Conservation (phyloP, 1,140 invertebrate genomes). For the Euschistus heros region DNA sequence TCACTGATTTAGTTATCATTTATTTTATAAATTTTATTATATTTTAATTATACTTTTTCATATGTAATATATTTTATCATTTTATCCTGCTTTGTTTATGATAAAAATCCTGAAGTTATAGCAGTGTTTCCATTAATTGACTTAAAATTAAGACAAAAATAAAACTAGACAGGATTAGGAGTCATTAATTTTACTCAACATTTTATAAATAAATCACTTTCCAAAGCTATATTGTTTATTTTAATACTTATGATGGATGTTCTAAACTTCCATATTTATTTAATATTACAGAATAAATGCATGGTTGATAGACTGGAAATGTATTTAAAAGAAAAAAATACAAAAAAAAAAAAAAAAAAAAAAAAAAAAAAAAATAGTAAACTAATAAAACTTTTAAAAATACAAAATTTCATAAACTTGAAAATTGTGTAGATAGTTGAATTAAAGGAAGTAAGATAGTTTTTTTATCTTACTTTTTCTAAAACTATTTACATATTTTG, state of each 20-base stretch:
- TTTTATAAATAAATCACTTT: background rate
- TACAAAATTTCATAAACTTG: background rate
- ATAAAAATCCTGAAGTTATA: background rate
- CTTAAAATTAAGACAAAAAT: background rate
- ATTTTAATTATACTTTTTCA: slow-evolving; percentile 11
- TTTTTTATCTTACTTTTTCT: slow-evolving; percentile 4
- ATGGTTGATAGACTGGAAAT: too few species aligned
- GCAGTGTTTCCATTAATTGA: slow-evolving; percentile 3
- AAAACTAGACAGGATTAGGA: background rate
- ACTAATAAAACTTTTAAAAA: background rate
- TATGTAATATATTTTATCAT: background rate
- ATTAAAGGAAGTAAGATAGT: background rate
- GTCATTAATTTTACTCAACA: background rate
- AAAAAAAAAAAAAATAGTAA: background rate
- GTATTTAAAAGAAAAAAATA: too few species aligned
- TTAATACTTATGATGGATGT: background rate
- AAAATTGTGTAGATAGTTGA: background rate
- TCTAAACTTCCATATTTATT: background rate
- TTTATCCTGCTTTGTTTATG: background rate
- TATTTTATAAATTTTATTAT: slow-evolving; percentile 15
- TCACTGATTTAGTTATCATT: slow-evolving; percentile 2
- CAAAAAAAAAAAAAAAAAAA: too few species aligned
- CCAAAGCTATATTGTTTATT: background rate
- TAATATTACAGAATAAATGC: background rate
- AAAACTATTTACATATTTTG: background rate